Evolutionary conservation across 2,113 vertebrate genomes (phyloP), one percentile per base, ranked within the genome.

Genomic region (Zosterops pallidus): DNA sequence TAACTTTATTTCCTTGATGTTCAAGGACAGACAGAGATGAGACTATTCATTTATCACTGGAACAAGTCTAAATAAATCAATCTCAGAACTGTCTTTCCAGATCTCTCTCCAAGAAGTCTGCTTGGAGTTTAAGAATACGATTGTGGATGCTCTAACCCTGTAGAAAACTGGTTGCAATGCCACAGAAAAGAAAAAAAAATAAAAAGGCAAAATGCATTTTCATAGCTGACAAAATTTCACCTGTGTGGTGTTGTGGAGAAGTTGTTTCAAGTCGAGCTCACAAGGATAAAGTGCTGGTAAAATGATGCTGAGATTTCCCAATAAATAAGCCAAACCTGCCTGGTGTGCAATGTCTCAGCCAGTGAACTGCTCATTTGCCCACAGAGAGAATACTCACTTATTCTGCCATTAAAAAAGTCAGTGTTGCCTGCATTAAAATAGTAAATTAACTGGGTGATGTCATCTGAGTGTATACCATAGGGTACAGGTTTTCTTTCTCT

Each of bases 11-110:
- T 82, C 52, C n/a, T 78, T 39, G 47, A n/a, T 28, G 35, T 41
- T 57, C 62, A 83, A 90, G 70, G 52, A 33, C 56, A 84, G 20
- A 80, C 6, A 46, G 69, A 91, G 18, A 82, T 75, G 10, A 85
- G 22, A n/a, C 11, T 83, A 42, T 64, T 89, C 10, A 59, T 82
- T 79, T 82, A 22, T 47, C 62, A 56, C 35, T 76, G 29, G 42
- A 70, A 78, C 33, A 75, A 87, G 22, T 37, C 14, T 37, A 70
- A 90, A 78, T 92, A 90, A 87, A 83, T 94, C 65, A 39, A 42
- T 31, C 56, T 70, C 42, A 47, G 53, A 79, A 33, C 7, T 8
- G 2, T 57, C 37, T 91, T 75, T 14, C 12, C 28, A 26, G 4
- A 31, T 60, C 8, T 89, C 23, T 80, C 37, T 57, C 11, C 68